Evolutionary conservation across 2,888 invertebrate species (phyloP).

Genomic region (Hipparchia sbordonii): DNA sequence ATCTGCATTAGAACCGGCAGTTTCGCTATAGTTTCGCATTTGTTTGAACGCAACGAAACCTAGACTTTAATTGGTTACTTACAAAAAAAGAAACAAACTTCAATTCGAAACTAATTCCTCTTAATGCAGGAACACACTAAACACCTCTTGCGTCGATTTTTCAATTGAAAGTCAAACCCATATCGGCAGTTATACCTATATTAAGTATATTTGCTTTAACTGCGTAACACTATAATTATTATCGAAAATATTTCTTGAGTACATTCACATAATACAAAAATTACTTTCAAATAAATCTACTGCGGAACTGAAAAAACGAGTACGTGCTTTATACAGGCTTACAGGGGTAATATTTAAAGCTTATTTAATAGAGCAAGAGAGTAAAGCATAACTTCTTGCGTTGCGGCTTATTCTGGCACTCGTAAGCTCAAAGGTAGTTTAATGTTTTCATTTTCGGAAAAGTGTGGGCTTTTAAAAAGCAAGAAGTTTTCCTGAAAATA

Average conservation of each 20-base stretch:
- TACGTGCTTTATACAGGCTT: constrained; percentile 20
- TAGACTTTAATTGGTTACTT: too few species aligned
- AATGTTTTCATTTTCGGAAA: constrained; percentile 8
- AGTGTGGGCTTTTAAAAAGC: constrained; percentile 1
- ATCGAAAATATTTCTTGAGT: constrained; percentile 76
- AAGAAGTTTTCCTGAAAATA: background rate
- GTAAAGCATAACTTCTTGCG: constrained; percentile 25
- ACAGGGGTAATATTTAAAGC: constrained; percentile 4
- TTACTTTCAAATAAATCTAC: constrained; percentile 23
- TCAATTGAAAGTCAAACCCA: constrained; percentile 29
- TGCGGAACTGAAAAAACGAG: constrained; percentile 22
- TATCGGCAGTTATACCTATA: constrained; percentile 37
- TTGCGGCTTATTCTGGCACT: constrained; percentile 26
- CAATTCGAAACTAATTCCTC: too few species aligned
- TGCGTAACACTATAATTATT: constrained; percentile 76
- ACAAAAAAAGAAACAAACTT: too few species aligned
- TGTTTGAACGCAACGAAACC: too few species aligned
- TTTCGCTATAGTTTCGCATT: too few species aligned
- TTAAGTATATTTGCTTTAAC: constrained; percentile 53
- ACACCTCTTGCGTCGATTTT: background rate
- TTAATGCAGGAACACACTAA: too few species aligned
- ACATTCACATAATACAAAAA: constrained; percentile 57
- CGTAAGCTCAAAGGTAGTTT: constrained; percentile 34
- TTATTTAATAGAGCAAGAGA: constrained; percentile 29
- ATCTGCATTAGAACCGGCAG: too few species aligned